These are phyloP conservation scores for Leptopilina myrica DNA, from an alignment of 2,888 invertebrate species.

Conservation along the genomic window DNA sequence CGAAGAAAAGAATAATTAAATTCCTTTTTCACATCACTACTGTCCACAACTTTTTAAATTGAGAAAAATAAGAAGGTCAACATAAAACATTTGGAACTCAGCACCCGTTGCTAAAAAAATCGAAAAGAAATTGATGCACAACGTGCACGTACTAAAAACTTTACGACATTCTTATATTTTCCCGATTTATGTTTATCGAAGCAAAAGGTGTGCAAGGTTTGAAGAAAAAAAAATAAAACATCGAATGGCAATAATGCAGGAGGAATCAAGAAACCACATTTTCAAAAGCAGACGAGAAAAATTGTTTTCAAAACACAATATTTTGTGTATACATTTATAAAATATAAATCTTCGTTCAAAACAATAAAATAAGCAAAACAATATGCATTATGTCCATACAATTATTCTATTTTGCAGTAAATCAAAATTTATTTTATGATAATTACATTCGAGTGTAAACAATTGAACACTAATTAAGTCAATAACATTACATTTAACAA, in stretches of 20 bases:
- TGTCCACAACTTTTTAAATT: background rate
- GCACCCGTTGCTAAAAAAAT: conserved; percentile 19
- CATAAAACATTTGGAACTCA: conserved; percentile 29
- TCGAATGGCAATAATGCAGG: background rate
- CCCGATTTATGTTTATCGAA: background rate
- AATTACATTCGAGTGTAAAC: background rate
- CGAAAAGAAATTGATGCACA: conserved; percentile 17
- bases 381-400: background rate
- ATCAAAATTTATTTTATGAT: background rate
- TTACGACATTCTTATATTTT: background rate
- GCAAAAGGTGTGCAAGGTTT: background rate
- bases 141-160: conserved; percentile 18
- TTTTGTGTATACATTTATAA: too few relatives aligned
- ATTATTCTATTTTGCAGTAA: background rate
- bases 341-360: background rate
- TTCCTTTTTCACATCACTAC: too few relatives aligned
- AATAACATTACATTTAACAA: conserved; percentile 13
- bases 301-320: too few relatives aligned
- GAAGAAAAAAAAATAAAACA: background rate
- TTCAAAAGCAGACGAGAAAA: too few relatives aligned
- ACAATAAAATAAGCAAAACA: background rate
- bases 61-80: conserved; percentile 52
- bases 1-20: too few relatives aligned
- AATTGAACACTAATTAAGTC: background rate
- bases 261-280: too few relatives aligned